Percentiles rank a stretch among this genome's conserved stretches.
Conservation (phyloP, 2,113 vertebrate genomes). For the Syngnathus typhle region DNA sequence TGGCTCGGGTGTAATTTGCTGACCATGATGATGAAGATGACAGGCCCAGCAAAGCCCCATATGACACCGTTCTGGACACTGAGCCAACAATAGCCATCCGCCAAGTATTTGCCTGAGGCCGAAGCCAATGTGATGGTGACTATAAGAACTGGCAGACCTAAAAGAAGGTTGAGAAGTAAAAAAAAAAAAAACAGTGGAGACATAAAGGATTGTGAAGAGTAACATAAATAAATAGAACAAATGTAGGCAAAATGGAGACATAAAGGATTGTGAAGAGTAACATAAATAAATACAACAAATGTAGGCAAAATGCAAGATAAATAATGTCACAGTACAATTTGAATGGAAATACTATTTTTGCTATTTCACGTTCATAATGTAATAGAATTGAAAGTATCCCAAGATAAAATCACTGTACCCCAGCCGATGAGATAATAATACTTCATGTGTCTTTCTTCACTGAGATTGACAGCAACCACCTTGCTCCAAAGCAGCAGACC, state of each 20-base stretch:
- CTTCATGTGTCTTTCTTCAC: conserved; percentile 75
- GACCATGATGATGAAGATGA: conserved; percentile 78
- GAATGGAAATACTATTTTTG: background rate
- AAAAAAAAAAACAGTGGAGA: background rate
- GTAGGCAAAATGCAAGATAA: background rate
- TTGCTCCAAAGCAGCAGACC: conserved; percentile 82
- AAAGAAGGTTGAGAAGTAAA: background rate
- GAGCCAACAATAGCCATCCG: conserved; percentile 74
- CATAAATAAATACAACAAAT: background rate
- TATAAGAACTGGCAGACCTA: conserved; percentile 74
- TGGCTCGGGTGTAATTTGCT: conserved; percentile 13
- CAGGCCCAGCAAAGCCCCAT: conserved; percentile 75
- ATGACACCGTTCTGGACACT: conserved; percentile 75
- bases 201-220: background rate
- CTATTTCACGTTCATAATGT: background rate
- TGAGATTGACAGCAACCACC: conserved; percentile 76
- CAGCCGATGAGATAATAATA: conserved; percentile 80
- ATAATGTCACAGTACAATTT: background rate
- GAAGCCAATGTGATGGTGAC: conserved; percentile 75
- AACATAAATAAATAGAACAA: background rate
- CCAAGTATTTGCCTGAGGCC: conserved; percentile 69
- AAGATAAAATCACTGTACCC: conserved; percentile 56
- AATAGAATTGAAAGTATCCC: background rate
- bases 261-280: background rate
- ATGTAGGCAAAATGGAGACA: background rate